These are phyloP conservation scores for Sparus aurata DNA, from an alignment of 2,797 vertebrate genomes.

Conservation along the genomic window DNA sequence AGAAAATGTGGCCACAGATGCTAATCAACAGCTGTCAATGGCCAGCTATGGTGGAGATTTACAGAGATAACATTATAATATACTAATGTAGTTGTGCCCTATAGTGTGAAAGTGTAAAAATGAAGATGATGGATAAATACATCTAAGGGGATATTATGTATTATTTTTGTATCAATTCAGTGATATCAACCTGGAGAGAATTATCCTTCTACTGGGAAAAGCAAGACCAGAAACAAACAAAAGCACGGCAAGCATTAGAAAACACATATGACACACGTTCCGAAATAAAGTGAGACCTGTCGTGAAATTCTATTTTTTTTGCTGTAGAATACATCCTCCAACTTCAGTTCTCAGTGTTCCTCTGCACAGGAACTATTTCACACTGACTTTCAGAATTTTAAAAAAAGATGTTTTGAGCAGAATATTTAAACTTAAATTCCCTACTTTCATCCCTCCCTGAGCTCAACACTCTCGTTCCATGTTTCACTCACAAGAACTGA, in stretches of 20 bases:
- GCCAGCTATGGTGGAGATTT: not conserved
- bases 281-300: not conserved
- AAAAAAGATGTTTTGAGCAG: not conserved
- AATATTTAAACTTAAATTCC: conserved; percentile 1
- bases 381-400: not conserved
- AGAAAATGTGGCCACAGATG: too few species aligned
- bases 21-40: too few species aligned
- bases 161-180: not conserved
- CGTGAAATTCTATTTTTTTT: not conserved
- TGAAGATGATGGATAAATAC: not conserved
- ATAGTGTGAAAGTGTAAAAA: too few species aligned
- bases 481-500: not conserved
- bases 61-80: not conserved
- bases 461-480: not conserved
- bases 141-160: not conserved
- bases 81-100: too few species aligned
- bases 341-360: not conserved
- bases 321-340: not conserved
- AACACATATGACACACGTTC: too few species aligned
- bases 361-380: not conserved
- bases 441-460: not conserved
- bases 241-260: too few species aligned
- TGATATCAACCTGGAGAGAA: not conserved
- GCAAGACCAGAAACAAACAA: too few species aligned
- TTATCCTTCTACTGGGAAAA: not conserved